A percentile compares a stretch with the other conserved stretches of the same genome.
phyloP scores from a whole-genome alignment of 2,888 invertebrate genomes.

The Atherix ibis region DNA sequence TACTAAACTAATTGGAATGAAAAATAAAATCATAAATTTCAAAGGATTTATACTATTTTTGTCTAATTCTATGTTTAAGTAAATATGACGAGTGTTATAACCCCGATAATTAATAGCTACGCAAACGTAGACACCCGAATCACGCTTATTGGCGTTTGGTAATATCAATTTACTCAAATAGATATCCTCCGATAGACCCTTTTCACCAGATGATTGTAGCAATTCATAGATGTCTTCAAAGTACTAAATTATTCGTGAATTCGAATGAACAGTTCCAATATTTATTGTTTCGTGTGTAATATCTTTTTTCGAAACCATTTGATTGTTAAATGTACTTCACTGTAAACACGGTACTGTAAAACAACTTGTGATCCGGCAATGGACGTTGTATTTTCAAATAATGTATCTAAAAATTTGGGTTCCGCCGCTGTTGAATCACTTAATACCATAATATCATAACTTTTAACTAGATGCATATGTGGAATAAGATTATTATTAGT shows the following conservation, averaged over 20 bases:
- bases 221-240: constrained; percentile 24
- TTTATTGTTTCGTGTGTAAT: no score
- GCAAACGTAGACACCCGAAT: constrained; percentile 27
- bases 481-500: constrained; percentile 18
- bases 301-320: constrained; percentile 26
- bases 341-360: constrained; percentile 27
- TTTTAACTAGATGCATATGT: constrained; percentile 26
- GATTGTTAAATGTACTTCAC: constrained; percentile 23
- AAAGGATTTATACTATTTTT: constrained; percentile 17
- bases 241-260: constrained; percentile 19
- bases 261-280: no score
- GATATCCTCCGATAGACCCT: constrained; percentile 19
- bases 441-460: constrained; percentile 27
- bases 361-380: constrained; percentile 20
- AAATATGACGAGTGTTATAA: constrained; percentile 24
- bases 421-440: no score
- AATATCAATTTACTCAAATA: constrained; percentile 28
- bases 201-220: constrained; percentile 21
- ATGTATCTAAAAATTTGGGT: constrained; percentile 24
- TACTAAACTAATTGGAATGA: constrained; percentile 28
- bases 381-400: constrained; percentile 21
- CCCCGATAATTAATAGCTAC: constrained; percentile 28
- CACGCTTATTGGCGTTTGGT: constrained; percentile 19
- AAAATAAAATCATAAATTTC: constrained; percentile 23
- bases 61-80: constrained; percentile 22